phyloP scores from a whole-genome alignment of 2,113 vertebrate species.

The Engraulis encrasicolus region DNA sequence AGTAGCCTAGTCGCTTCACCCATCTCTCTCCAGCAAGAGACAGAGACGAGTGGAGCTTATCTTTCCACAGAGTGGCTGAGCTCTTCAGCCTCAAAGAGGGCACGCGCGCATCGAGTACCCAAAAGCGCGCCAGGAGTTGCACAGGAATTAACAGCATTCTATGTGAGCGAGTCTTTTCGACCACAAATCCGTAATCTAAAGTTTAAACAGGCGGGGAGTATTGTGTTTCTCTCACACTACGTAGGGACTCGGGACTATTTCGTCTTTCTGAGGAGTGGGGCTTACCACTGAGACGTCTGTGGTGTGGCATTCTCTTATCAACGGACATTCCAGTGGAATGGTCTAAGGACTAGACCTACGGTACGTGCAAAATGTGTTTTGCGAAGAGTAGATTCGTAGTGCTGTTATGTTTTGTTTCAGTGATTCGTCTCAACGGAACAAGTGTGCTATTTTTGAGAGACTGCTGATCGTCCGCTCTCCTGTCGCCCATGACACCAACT shows the following conservation, averaged over 20 bases:
- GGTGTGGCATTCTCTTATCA: not conserved
- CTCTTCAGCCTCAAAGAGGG: slow-evolving; percentile 17
- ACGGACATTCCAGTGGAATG: slow-evolving; percentile 14
- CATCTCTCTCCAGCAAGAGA: not conserved
- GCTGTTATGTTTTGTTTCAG: not conserved
- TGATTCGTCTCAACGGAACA: slow-evolving; percentile 42
- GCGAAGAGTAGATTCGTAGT: slow-evolving; percentile 10
- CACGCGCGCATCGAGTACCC: slow-evolving; percentile 13
- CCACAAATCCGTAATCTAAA: slow-evolving; percentile 33
- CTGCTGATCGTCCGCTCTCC: slow-evolving; percentile 40
- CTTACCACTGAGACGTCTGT: not conserved
- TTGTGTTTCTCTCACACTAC: not conserved
- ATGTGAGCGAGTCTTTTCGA: slow-evolving; percentile 21
- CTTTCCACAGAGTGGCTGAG: slow-evolving; percentile 23
- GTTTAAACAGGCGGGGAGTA: slow-evolving; percentile 13
- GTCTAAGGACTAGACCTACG: slow-evolving; percentile 42
- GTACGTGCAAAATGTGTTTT: slow-evolving; percentile 36
- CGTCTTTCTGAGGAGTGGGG: not conserved
- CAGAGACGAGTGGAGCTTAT: slow-evolving; percentile 30
- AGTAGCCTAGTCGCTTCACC: slow-evolving; percentile 18
- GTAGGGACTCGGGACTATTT: slow-evolving; percentile 15
- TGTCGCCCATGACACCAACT: slow-evolving; percentile 44
- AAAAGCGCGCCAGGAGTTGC: slow-evolving; percentile 15
- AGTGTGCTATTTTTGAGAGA: slow-evolving; percentile 36
- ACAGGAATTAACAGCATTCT: not conserved